phyloP scores from a whole-genome alignment of 1,140 invertebrate genomes.

The Papilio helenus region DNA sequence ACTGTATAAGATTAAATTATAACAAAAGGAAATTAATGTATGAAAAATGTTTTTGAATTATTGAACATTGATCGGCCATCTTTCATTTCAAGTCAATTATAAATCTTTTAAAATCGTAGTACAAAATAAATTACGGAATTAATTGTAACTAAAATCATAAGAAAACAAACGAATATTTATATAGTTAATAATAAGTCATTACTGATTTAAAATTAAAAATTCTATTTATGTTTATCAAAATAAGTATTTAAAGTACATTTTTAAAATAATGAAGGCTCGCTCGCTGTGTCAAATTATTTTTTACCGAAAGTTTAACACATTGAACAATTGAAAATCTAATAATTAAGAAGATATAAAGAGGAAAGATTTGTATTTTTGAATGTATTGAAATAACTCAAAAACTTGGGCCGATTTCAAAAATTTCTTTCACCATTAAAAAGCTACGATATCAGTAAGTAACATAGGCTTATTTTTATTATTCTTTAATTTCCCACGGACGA shows the following conservation, averaged over 20 bases:
- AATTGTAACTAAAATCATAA: background rate
- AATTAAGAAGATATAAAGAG: too few species aligned
- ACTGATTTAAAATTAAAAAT: background rate
- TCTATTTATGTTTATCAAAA: background rate
- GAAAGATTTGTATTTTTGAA: too few species aligned
- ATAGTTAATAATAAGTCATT: background rate
- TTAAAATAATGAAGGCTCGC: background rate
- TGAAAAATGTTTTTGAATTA: background rate
- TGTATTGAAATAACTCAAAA: too few species aligned
- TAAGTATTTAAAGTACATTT: background rate
- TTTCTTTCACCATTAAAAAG: too few species aligned
- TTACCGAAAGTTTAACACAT: background rate
- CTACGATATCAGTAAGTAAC: too few species aligned
- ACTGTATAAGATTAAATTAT: background rate
- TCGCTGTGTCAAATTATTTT: background rate
- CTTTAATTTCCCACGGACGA: too few species aligned
- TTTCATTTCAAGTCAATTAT: background rate
- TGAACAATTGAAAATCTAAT: background rate
- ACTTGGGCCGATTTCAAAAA: too few species aligned
- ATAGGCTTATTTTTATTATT: too few species aligned
- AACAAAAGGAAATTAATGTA: background rate
- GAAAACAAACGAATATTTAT: background rate
- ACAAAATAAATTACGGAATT: background rate
- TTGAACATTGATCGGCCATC: conserved; percentile 7
- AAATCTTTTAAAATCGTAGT: background rate